These are phyloP conservation scores for Mustelus asterias DNA, from an alignment of 2,113 vertebrate species.

Conservation along the genomic window DNA sequence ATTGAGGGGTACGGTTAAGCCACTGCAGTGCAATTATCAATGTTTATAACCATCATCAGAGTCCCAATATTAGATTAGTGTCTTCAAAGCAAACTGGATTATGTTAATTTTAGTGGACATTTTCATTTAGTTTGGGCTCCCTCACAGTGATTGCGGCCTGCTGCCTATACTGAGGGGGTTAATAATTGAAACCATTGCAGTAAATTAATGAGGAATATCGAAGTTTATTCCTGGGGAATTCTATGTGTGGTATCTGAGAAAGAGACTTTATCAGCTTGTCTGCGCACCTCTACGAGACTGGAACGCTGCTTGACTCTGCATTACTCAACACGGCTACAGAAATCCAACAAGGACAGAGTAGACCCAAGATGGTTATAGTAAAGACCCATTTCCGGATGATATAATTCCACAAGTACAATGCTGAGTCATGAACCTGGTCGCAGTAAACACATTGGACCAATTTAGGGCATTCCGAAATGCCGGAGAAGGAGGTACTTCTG, in stretches of 20 bases:
- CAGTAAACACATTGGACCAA: background rate
- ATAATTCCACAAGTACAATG: background rate
- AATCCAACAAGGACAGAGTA: background rate
- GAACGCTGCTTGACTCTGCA: background rate
- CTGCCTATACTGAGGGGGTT: background rate
- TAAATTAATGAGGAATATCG: background rate
- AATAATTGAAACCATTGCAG: background rate
- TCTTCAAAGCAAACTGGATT: background rate
- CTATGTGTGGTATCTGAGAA: background rate
- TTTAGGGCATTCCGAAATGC: background rate
- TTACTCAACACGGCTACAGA: background rate
- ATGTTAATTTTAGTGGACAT: background rate
- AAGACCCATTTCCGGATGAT: background rate
- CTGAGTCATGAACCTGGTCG: background rate
- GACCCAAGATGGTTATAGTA: background rate
- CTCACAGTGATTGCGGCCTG: background rate
- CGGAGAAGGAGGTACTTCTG: too few relatives aligned
- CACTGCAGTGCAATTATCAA: background rate
- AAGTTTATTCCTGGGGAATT: background rate
- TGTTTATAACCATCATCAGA: background rate
- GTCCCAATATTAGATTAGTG: background rate
- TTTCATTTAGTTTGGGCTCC: background rate
- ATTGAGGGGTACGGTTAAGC: background rate
- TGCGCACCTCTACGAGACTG: background rate
- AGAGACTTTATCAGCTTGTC: background rate